Percentiles rank a stretch among this genome's conserved stretches.
Evolutionary conservation across 2,797 vertebrate species (phyloP).

Genomic region (Eulemur rubriventer): DNA sequence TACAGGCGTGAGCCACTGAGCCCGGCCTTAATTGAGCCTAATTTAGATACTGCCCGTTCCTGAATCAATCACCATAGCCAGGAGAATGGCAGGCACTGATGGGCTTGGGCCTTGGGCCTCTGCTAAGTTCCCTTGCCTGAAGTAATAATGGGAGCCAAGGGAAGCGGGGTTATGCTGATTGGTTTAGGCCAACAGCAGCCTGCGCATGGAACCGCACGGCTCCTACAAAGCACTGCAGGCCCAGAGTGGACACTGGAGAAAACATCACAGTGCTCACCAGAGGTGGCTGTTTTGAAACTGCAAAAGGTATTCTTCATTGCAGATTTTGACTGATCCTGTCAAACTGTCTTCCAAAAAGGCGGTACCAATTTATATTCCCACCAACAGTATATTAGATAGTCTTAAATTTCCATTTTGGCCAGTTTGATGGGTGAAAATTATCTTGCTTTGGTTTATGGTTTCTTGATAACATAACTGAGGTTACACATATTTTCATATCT

Average conservation of each 20-base stretch:
- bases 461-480: not conserved
- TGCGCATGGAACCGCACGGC: not conserved
- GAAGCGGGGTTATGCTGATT: not conserved
- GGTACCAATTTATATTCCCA: not conserved
- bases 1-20: too few relatives aligned
- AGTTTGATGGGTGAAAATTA: not conserved
- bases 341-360: not conserved
- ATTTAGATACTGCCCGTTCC: not conserved
- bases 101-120: not conserved
- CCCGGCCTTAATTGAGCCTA: too few relatives aligned
- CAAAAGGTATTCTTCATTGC: not conserved
- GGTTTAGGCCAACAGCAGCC: not conserved
- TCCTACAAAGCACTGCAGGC: too few relatives aligned
- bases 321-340: not conserved
- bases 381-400: not conserved
- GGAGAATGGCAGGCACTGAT: not conserved
- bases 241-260: not conserved
- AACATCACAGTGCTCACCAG: not conserved
- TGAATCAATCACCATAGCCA: not conserved
- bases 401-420: not conserved
- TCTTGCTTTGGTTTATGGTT: not conserved
- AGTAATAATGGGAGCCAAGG: not conserved
- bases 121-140: not conserved
- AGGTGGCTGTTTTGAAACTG: not conserved
- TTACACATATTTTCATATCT: not conserved